phyloP scores from a whole-genome alignment of 2,888 invertebrate species.

The Calameuta pallipes region DNA sequence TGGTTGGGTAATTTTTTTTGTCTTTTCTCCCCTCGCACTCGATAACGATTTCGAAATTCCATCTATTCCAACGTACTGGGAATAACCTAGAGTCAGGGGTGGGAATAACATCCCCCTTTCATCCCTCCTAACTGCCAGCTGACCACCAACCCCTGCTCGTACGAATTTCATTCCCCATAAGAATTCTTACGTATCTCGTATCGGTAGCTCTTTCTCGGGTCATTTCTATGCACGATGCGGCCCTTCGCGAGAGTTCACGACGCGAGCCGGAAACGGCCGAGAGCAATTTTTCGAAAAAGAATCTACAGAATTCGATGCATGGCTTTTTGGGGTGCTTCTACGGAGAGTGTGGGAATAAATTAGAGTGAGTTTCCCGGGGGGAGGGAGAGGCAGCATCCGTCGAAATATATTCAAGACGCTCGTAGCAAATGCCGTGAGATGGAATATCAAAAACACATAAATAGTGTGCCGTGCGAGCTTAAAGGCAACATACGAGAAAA shows the following conservation, averaged over 20 bases:
- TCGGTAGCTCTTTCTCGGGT: neutral
- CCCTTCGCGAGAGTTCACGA: neutral
- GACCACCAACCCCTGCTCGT: slow-evolving; percentile 18
- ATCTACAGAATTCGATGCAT: slow-evolving; percentile 56
- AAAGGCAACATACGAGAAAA: neutral
- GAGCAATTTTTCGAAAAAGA: slow-evolving; percentile 50
- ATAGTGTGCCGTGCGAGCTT: slow-evolving; percentile 5
- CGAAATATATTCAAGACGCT: slow-evolving; percentile 19
- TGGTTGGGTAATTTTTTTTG: neutral
- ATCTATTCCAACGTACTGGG: neutral
- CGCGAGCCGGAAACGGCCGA: neutral
- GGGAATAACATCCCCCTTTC: neutral
- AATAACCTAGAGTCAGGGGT: neutral
- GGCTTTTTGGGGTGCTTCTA: slow-evolving; percentile 31
- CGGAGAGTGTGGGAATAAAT: slow-evolving; percentile 42
- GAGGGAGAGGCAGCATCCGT: slow-evolving; percentile 8
- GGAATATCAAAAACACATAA: slow-evolving; percentile 24
- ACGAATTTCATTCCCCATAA: slow-evolving; percentile 54
- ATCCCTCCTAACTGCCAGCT: neutral
- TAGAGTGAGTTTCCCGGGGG: slow-evolving; percentile 27
- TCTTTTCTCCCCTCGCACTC: neutral
- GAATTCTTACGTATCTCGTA: slow-evolving; percentile 49
- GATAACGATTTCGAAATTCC: neutral
- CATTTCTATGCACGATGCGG: slow-evolving; percentile 49
- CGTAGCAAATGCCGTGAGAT: slow-evolving; percentile 14